These are phyloP conservation scores for Oscheius onirici DNA, from an alignment of 2,888 invertebrate genomes.

Conservation along the genomic window DNA sequence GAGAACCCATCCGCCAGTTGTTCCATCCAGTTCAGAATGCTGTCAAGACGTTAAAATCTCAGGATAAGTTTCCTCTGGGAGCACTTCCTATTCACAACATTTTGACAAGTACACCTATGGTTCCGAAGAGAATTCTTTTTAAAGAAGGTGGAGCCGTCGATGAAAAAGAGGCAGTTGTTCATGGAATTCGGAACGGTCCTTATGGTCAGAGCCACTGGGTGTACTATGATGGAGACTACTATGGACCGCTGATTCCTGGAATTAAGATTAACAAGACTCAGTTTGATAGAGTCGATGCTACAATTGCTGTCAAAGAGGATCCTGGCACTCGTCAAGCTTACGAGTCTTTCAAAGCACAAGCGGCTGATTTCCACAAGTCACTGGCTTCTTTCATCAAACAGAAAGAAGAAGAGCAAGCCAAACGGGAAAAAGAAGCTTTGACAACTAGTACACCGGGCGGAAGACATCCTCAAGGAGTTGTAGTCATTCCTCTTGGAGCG, in stretches of 20 bases:
- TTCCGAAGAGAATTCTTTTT: slow-evolving; percentile 15
- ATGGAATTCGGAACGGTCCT: slow-evolving; percentile 16
- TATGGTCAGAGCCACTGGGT: slow-evolving; percentile 40
- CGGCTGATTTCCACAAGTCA: slow-evolving; percentile 18
- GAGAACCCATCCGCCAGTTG: slow-evolving; percentile 14
- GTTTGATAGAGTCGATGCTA: slow-evolving; percentile 20
- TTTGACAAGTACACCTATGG: neutral
- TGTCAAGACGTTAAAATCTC: slow-evolving; percentile 6
- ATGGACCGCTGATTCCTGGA: slow-evolving; percentile 52
- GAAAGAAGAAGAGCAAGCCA: neutral
- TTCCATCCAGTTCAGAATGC: slow-evolving; percentile 23
- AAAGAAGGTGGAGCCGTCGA: neutral
- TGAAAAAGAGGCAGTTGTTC: neutral
- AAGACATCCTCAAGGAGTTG: neutral
- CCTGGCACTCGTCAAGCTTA: neutral
- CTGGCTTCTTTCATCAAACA: slow-evolving; percentile 10
- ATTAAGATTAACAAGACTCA: slow-evolving; percentile 40
- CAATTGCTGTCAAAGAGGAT: slow-evolving; percentile 4
- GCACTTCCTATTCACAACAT: slow-evolving; percentile 11
- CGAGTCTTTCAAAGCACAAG: slow-evolving; percentile 23
- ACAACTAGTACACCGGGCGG: neutral
- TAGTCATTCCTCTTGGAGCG: neutral
- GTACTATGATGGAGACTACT: slow-evolving; percentile 50
- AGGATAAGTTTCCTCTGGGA: slow-evolving; percentile 11
- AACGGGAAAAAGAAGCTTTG: neutral